Base-by-base conservation (phyloP, 2,797 vertebrate species). In the Paguma larvata region DNA sequence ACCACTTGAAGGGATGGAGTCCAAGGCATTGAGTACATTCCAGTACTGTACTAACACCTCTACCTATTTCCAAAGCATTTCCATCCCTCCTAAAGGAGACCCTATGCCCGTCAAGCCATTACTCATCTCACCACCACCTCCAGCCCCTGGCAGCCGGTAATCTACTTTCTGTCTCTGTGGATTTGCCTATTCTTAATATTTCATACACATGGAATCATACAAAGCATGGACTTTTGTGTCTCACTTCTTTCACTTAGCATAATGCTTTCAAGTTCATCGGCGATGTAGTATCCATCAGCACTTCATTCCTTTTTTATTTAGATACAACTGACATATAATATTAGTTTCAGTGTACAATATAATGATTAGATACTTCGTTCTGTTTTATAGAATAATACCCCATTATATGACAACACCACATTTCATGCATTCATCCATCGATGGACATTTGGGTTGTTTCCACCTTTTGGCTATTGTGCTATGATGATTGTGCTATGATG, bases 141-240 rank as follows among this genome's bases (percentile, higher is more conserved):
- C 6, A 65, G 34, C 16, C 73, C 32, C 63, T 89, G 93, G 23
- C 87, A 95, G 86, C 46, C 25, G 70, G 15, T 77, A 63, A 68
- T 68, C 89, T 89, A 30, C 53, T 92, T 83, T 94, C 79, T 77
- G 41, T 75, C 48, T 92, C 46, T 82, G 30, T 59, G 27, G 23
- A 65, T 88, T 96, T 95, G 78, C 51, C 51, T 48, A 16, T 68
- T 68, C 56, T 94, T 51, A 41, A 38, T 27, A 93, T 72, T 93
- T 95, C 56, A 79, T 68, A 25, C 63, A 75, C 84, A 53, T 59
- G 16, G 44, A 95, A 67, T 95, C n/a, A 38, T 9, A 82, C 67
- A 88, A 41, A 21, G 68, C 7, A 23, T 82, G 11, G 46, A 32
- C 53, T 85, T 77, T 68, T 72, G 38, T 53, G 77, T 82, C 19